Evolutionary conservation across 2,888 invertebrate species (phyloP).

Genomic region (Lasioglossum pauxillum): DNA sequence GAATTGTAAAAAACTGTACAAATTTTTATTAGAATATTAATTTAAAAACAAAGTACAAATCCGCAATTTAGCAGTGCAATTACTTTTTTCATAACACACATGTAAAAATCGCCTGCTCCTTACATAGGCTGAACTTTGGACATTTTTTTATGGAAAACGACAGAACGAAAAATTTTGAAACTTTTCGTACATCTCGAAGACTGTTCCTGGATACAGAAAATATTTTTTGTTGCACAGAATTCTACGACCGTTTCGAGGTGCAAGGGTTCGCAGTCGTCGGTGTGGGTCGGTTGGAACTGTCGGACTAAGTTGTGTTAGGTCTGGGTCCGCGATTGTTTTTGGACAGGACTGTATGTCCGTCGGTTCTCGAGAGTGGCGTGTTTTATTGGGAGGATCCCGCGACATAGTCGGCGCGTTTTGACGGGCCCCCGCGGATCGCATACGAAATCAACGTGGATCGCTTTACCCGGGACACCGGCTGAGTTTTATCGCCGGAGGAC

Average conservation of each 20-base stretch:
- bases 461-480: constrained; percentile 46
- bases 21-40: no score
- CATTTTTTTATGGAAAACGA: neutral
- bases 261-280: neutral
- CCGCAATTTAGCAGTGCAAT: neutral
- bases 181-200: neutral
- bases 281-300: neutral
- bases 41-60: neutral
- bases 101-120: no score
- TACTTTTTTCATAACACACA: neutral
- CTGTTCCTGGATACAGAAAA: neutral
- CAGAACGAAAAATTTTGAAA: neutral
- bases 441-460: constrained; percentile 75
- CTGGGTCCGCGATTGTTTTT: constrained; percentile 32
- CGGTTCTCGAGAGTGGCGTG: constrained; percentile 56
- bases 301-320: neutral
- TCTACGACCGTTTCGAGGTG: neutral
- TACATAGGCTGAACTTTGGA: neutral
- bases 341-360: constrained; percentile 44
- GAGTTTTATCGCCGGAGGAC: constrained; percentile 68
- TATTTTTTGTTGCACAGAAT: neutral
- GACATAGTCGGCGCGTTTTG: constrained; percentile 80
- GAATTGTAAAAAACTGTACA: neutral
- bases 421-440: constrained; percentile 78
- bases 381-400: constrained; percentile 75